phyloP scores from a whole-genome alignment of 2,113 vertebrate species.

The Prionailurus viverrinus region DNA sequence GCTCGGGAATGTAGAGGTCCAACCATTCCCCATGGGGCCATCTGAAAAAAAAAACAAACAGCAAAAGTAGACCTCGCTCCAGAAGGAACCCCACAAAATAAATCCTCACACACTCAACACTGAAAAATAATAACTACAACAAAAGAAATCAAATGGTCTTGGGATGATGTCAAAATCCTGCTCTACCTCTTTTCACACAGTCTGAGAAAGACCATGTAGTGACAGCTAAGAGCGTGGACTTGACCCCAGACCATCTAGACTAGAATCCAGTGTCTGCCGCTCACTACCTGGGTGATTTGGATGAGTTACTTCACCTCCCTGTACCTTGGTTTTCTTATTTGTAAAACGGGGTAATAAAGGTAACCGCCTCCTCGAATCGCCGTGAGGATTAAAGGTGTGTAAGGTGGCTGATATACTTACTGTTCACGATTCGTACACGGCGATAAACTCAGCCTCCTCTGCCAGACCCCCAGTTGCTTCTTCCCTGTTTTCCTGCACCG shows the following conservation, averaged over 20 bases:
- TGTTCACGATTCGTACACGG: background rate
- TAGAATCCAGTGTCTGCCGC: background rate
- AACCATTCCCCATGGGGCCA: background rate
- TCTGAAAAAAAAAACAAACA: background rate
- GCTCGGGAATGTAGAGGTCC: constrained; percentile 20
- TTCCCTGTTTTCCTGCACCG: constrained; percentile 12
- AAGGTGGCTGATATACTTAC: background rate
- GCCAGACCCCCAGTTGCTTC: background rate
- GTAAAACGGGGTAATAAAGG: background rate
- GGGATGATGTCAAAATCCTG: background rate
- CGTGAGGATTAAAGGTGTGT: background rate
- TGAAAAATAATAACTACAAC: constrained; percentile 31
- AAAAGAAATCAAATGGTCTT: background rate
- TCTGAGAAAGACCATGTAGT: background rate
- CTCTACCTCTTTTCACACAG: background rate
- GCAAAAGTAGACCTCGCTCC: constrained; percentile 12
- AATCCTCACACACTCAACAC: background rate
- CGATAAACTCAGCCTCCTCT: background rate
- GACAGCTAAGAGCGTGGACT: background rate
- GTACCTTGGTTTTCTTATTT: constrained; percentile 18
- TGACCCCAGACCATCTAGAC: background rate
- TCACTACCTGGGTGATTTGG: constrained; percentile 17
- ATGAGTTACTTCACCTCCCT: background rate
- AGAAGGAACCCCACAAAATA: constrained; percentile 55
- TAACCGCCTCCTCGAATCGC: background rate